Evolutionary conservation across 2,113 vertebrate species (phyloP).

Genomic region (Parus major): DNA sequence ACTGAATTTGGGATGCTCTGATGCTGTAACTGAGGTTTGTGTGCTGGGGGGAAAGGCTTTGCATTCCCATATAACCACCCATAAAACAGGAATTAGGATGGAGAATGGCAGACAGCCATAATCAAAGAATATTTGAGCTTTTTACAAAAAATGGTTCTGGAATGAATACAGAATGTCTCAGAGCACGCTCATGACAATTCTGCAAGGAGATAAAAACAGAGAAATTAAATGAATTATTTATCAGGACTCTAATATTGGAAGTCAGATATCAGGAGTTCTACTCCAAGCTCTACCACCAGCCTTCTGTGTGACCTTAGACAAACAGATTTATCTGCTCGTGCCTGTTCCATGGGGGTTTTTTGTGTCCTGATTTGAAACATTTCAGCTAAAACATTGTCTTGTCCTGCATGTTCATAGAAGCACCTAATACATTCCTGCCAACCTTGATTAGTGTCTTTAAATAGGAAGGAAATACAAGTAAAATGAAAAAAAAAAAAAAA

Average conservation of each 20-base stretch:
- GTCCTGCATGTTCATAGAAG: background rate
- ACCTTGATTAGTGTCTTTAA: background rate
- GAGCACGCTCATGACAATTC: background rate
- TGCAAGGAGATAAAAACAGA: slow-evolving; percentile 30
- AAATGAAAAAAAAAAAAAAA: background rate
- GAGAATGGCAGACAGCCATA: background rate
- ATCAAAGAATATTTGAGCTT: background rate
- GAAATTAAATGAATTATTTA: slow-evolving; percentile 59
- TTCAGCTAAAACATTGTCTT: background rate
- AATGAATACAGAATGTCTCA: background rate
- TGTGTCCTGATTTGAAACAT: background rate
- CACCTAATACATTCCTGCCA: background rate
- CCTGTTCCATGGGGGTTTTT: background rate
- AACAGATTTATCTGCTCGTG: background rate
- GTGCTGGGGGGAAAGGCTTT: background rate
- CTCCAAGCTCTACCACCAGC: background rate
- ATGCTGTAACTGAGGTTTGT: background rate
- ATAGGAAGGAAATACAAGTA: background rate
- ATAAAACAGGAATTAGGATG: background rate
- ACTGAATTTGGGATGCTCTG: background rate
- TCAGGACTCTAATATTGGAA: background rate
- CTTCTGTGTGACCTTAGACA: background rate
- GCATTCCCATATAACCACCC: background rate
- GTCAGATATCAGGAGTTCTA: background rate
- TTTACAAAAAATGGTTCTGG: background rate